These are phyloP conservation scores for Paedocypris micromegethes DNA, from an alignment of 2,797 vertebrate species.

Conservation along the genomic window DNA sequence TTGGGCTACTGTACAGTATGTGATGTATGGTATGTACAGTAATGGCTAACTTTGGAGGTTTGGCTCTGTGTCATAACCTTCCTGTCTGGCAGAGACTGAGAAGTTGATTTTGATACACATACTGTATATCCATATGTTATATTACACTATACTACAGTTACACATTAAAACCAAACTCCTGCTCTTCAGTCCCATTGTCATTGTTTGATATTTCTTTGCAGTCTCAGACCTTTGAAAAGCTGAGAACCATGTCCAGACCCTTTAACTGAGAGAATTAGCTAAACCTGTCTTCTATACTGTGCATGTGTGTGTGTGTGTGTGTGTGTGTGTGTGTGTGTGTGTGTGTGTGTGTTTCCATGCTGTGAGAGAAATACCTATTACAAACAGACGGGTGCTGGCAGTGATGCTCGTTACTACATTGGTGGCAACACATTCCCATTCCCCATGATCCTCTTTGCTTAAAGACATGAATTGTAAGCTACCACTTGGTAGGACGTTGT, in stretches of 20 bases:
- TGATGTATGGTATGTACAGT: not conserved
- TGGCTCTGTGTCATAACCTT: conserved; percentile 2
- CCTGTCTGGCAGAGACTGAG: conserved; percentile 5
- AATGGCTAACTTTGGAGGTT: conserved; percentile 20
- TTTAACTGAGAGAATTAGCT: no score
- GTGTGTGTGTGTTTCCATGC: no score
- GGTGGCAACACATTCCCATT: conserved; percentile 98
- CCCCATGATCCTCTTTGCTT: conserved; percentile 98
- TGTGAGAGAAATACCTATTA: conserved; percentile 77
- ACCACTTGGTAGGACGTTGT: conserved; percentile 91
- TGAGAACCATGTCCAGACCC: no score
- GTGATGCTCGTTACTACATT: conserved; percentile 99
- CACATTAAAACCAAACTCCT: no score
- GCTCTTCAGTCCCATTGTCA: no score
- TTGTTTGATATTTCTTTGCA: no score
- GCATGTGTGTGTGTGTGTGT: no score
- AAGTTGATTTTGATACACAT: conserved; percentile 22
- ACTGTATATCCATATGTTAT: not conserved
- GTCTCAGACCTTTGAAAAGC: no score
- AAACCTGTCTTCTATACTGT: no score
- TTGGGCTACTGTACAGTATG: no score
- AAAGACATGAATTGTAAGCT: conserved; percentile 95
- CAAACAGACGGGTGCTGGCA: conserved; percentile 97
- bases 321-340: no score
- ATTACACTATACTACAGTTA: no score